Evolutionary conservation across 1,140 invertebrate genomes (phyloP), one percentile per base, ranked within the genome.

Genomic region (Halyomorpha halys): DNA sequence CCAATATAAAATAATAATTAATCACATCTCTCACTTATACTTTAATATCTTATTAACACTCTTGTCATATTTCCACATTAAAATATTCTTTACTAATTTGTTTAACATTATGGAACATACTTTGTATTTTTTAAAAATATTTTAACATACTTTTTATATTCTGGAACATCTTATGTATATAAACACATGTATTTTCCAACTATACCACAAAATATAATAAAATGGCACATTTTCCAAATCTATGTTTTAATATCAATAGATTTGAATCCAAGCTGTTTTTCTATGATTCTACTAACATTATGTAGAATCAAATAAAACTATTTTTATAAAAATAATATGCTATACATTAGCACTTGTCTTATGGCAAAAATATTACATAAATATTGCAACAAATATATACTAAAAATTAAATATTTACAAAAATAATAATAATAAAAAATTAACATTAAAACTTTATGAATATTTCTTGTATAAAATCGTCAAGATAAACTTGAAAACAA

Each of bases 191-290:
- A 23, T 21, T 23, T 56, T 56, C 23, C 23, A 56, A 11, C 23
- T 56, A 56, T 56, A 56, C 53, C 53, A 56, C 23, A 56, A 56
- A 56, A 56, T 56, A 56, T 56, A 56, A 56, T 56, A 56, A 56
- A 25, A 56, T 56, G 53, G 53, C 53, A 56, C 53, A 56, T 56
- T 56, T 23, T 23, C 18, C 53, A 56, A 56, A 25, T 56, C 53
- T 23, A 56, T 56, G 18, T 23, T 56, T 56, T 2, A 23, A 21
- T 5, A 27, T 23, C 18, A 21, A 56, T 56, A 56, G 53, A 56
- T 23, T 56, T 56, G 23, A 23, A 19, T 23, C 53, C 53, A 56
- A 56, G 53, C 53, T 23, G 53, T 56, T 56, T 56, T 56, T n/a
- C 6, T 56, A 56, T 56, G 53, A 25, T 25, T 56, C 53, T 25